These are phyloP conservation scores for Branchellion lobata DNA, from an alignment of 2,888 invertebrate species.

Conservation along the genomic window DNA sequence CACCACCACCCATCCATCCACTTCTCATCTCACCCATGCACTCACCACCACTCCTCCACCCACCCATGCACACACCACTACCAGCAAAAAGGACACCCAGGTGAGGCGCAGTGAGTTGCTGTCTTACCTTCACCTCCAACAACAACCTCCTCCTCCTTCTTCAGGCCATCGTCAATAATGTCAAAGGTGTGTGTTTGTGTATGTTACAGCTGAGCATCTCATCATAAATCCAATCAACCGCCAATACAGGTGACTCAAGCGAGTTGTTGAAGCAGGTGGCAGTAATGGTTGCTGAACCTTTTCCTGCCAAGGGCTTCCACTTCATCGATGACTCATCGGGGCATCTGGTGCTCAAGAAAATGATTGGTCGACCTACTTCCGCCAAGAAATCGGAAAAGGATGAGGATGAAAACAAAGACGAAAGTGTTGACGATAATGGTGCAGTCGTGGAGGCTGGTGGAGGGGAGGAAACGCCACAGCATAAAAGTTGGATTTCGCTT, in stretches of 20 bases:
- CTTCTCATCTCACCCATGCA: too few species aligned
- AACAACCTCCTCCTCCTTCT: conserved; percentile 57
- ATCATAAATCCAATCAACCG: too few species aligned
- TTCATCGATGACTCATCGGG: conserved; percentile 60
- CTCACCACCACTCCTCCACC: too few species aligned
- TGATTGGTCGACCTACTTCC: conserved; percentile 58
- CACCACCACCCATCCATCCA: too few species aligned
- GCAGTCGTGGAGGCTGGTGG: too few species aligned
- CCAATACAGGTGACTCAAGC: conserved; percentile 57
- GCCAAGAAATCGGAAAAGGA: conserved; percentile 54
- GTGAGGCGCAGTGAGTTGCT: conserved; percentile 57
- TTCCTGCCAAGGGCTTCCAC: conserved; percentile 55
- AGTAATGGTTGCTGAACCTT: conserved; percentile 57
- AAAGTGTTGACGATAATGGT: too few species aligned
- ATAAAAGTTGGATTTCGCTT: too few species aligned
- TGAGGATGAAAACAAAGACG: not conserved
- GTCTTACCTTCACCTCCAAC: conserved; percentile 56
- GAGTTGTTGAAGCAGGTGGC: conserved; percentile 58
- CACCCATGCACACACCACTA: too few species aligned
- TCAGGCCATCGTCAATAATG: conserved; percentile 57
- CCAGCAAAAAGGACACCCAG: conserved; percentile 60
- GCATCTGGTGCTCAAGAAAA: conserved; percentile 59
- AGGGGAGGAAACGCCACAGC: too few species aligned
- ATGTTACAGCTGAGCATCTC: conserved; percentile 7
- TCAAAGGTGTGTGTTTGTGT: conserved; percentile 53